phyloP scores from a whole-genome alignment of 1,140 invertebrate genomes.

The Heliconius eleuchia region DNA sequence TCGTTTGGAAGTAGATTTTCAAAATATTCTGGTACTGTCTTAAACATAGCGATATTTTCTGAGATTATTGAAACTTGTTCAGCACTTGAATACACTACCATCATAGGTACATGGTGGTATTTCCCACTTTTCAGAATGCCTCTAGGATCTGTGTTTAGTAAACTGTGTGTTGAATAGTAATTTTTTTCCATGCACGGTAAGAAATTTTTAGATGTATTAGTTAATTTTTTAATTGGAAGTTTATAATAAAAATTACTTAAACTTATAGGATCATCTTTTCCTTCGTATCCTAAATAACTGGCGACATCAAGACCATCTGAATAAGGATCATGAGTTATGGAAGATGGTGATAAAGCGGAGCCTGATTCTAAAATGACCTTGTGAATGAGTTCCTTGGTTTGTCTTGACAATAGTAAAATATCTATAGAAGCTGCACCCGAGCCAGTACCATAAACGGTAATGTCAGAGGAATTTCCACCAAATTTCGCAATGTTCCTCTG shows the following conservation, averaged over 20 bases:
- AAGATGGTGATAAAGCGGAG: constrained; percentile 58
- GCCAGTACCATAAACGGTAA: constrained; percentile 86
- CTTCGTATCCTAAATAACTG: constrained; percentile 47
- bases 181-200: constrained; percentile 60
- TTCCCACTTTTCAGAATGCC: constrained; percentile 46
- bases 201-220: constrained; percentile 48
- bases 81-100: constrained; percentile 52
- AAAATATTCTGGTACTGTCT: constrained; percentile 50
- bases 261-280: constrained; percentile 29
- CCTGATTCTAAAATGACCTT: constrained; percentile 67
- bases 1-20: constrained; percentile 58
- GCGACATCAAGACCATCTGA: constrained; percentile 46
- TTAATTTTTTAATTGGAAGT: constrained; percentile 33
- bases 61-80: constrained; percentile 40
- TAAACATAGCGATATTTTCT: constrained; percentile 44
- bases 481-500: constrained; percentile 86
- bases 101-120: constrained; percentile 55
- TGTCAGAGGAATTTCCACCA: constrained; percentile 84
- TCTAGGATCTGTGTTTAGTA: constrained; percentile 58
- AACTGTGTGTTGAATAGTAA: constrained; percentile 35
- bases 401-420: constrained; percentile 55
- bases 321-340: constrained; percentile 51
- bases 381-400: constrained; percentile 52
- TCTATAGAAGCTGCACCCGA: constrained; percentile 79
- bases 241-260: constrained; percentile 51